phyloP scores from a whole-genome alignment of 2,797 vertebrate species.

The Odontamblyopus lacepedii region DNA sequence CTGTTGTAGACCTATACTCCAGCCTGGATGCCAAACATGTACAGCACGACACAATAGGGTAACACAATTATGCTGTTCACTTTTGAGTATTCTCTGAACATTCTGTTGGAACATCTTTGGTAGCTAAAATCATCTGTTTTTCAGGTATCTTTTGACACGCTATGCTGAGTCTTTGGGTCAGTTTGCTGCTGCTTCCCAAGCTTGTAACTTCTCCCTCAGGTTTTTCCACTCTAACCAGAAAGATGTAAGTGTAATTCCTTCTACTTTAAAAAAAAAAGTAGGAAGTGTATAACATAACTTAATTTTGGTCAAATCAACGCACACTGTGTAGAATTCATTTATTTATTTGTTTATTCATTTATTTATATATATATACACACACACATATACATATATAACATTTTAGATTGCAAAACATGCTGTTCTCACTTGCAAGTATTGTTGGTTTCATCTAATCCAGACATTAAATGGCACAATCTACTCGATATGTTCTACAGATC shows the following conservation, averaged over 20 bases:
- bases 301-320: no score
- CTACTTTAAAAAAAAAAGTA: neutral
- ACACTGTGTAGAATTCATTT: no score
- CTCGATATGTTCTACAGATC: neutral
- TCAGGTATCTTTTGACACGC: conserved; percentile 94
- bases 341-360: no score
- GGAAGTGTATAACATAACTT: no score
- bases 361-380: no score
- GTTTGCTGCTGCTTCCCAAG: conserved; percentile 93
- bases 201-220: conserved; percentile 98
- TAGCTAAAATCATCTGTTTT: neutral
- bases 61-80: conserved; percentile 31
- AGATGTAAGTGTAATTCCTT: conserved; percentile 87
- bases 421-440: neutral
- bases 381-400: no score
- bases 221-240: conserved; percentile 99
- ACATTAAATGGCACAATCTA: neutral
- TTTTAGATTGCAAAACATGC: no score
- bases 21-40: conserved; percentile 97
- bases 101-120: neutral
- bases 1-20: conserved; percentile 93
- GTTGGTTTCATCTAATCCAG: neutral
- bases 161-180: conserved; percentile 92
- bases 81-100: neutral
- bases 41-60: conserved; percentile 99